Evolutionary conservation across 2,797 vertebrate species (phyloP).

Genomic region (Rhodeus uyekii): DNA sequence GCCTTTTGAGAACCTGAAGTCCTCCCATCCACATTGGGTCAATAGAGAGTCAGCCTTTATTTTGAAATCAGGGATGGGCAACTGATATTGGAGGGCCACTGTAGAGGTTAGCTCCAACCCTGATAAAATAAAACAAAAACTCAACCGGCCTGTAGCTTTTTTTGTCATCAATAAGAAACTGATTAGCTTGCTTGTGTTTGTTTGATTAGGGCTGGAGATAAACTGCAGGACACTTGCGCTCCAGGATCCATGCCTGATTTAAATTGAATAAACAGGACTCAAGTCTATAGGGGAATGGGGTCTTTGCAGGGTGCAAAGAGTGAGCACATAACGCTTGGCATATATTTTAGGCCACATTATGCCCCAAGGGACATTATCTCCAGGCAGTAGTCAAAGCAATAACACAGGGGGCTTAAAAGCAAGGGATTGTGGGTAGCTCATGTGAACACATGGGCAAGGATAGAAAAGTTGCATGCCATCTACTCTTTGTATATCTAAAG

Average conservation of each 20-base stretch:
- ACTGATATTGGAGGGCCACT: background rate
- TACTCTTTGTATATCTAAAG: background rate
- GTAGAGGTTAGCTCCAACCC: background rate
- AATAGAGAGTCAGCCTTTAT: background rate
- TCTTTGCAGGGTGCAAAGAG: constrained; percentile 14
- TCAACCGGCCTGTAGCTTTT: background rate
- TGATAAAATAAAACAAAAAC: background rate
- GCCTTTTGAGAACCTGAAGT: background rate
- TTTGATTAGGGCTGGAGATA: background rate
- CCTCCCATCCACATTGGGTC: constrained; percentile 28
- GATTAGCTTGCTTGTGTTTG: background rate
- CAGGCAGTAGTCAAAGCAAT: constrained; percentile 64
- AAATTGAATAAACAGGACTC: background rate
- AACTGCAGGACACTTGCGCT: background rate
- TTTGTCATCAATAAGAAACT: background rate
- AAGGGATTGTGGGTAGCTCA: constrained; percentile 20
- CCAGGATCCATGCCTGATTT: background rate
- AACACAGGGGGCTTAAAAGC: constrained; percentile 40
- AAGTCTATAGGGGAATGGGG: background rate
- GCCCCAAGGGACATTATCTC: constrained; percentile 52
- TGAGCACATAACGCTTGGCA: constrained; percentile 30
- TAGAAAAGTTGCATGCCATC: constrained; percentile 12
- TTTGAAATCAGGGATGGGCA: constrained; percentile 14
- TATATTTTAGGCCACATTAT: constrained; percentile 45
- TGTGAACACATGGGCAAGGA: background rate